Conservation (phyloP, 2,888 invertebrate species). For the Lycaena phlaeas region DNA sequence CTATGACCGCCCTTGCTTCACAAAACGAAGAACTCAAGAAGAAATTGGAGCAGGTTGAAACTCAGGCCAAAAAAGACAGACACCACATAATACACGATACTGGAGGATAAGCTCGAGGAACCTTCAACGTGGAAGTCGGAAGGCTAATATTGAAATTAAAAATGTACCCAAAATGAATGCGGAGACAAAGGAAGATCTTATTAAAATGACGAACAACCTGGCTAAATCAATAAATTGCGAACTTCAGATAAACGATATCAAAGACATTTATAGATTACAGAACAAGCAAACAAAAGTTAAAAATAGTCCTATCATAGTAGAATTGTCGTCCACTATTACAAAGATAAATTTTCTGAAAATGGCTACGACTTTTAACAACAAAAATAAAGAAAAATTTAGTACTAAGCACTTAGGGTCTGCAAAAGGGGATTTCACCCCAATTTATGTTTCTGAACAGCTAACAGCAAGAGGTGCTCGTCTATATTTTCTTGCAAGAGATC, state of each 20-base stretch:
- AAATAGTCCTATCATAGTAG: constrained; percentile 10
- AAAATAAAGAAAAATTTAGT: constrained; percentile 12
- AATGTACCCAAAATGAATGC: constrained; percentile 15
- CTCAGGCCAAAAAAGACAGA: constrained; percentile 8
- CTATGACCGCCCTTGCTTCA: no score
- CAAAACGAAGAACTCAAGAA: no score
- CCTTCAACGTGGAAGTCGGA: constrained; percentile 12
- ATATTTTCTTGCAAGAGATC: constrained; percentile 14
- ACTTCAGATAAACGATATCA: constrained; percentile 12
- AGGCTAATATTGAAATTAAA: constrained; percentile 18
- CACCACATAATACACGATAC: constrained; percentile 12
- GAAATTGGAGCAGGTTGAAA: neutral
- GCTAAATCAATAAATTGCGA: constrained; percentile 11
- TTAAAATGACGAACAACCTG: constrained; percentile 13
- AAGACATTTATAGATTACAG: constrained; percentile 16
- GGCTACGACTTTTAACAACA: constrained; percentile 11
- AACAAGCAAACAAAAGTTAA: constrained; percentile 4
- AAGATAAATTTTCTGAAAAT: constrained; percentile 12
- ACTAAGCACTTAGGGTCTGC: constrained; percentile 13
- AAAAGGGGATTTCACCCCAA: constrained; percentile 6
- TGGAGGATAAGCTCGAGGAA: constrained; percentile 18
- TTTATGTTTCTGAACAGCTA: constrained; percentile 7
- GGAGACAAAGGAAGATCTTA: constrained; percentile 17
- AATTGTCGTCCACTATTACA: constrained; percentile 11
- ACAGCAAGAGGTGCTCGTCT: constrained; percentile 4